Percentiles rank a stretch among this genome's conserved stretches.
Evolutionary conservation across 37 sponge, comb jelly and placozoan species (phyloP).

Genomic region (Cliona cf. orientalis): DNA sequence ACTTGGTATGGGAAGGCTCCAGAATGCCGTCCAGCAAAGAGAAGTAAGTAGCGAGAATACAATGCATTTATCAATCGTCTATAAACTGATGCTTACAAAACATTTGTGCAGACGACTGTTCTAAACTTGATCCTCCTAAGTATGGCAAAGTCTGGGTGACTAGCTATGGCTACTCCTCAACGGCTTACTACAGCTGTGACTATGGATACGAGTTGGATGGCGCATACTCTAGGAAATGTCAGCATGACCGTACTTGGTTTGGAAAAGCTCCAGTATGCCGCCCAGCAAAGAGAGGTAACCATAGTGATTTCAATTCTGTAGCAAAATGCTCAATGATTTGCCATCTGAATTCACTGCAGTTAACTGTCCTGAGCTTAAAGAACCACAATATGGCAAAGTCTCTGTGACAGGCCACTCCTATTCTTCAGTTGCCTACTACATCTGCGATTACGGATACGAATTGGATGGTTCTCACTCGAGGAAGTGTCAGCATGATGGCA

Average conservation of each 20-base stretch:
- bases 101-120: conserved; percentile 48
- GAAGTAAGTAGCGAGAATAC: no score
- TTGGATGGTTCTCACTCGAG: background rate
- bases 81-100: no score
- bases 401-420: background rate
- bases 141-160: conserved; percentile 38
- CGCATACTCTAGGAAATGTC: conserved; percentile 4
- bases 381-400: conserved; percentile 10
- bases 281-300: conserved; percentile 15
- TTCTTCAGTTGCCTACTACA: background rate
- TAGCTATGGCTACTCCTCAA: conserved; percentile 24
- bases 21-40: conserved; percentile 7
- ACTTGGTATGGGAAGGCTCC: conserved; percentile 47
- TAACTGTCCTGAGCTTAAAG: background rate
- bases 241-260: conserved; percentile 36
- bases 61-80: no score
- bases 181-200: conserved; percentile 51
- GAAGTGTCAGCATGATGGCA: conserved; percentile 14
- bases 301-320: background rate
- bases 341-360: background rate
- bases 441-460: conserved; percentile 9
- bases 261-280: conserved; percentile 46
- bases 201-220: conserved; percentile 48
- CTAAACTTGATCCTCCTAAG: conserved; percentile 1
- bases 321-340: no score